A percentile compares a stretch with the other conserved stretches of the same genome.
These are phyloP conservation scores for Drosophila gaucha DNA, from an alignment of 2,888 invertebrate genomes.

Conservation along the genomic window DNA sequence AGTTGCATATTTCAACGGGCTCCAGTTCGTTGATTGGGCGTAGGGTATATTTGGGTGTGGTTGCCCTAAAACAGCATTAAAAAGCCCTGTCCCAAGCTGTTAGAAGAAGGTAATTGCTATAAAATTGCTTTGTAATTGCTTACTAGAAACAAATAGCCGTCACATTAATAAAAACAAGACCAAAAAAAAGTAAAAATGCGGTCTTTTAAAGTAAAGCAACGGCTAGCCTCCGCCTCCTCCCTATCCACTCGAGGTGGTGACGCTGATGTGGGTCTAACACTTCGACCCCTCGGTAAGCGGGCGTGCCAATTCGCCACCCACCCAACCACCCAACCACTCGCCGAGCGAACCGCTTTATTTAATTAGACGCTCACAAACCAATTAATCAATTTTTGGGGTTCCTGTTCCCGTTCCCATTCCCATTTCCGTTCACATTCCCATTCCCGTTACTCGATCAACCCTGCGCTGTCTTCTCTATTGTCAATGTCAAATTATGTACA, in stretches of 20 bases:
- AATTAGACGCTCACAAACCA: slow-evolving; percentile 84
- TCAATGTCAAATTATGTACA: slow-evolving; percentile 82
- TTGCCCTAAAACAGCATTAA: slow-evolving; percentile 58
- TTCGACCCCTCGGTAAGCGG: slow-evolving; percentile 17
- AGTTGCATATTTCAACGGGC: slow-evolving; percentile 68
- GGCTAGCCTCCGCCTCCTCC: slow-evolving; percentile 5
- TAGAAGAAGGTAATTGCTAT: slow-evolving; percentile 75
- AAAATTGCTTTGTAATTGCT: slow-evolving; percentile 78
- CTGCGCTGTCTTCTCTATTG: slow-evolving; percentile 55
- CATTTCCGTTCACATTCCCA: slow-evolving; percentile 7
- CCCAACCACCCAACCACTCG: slow-evolving; percentile 15
- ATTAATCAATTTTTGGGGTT: slow-evolving; percentile 82
- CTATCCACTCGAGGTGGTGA: slow-evolving; percentile 40
- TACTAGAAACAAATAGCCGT: slow-evolving; percentile 78
- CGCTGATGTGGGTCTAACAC: slow-evolving; percentile 59
- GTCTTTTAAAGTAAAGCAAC: slow-evolving; percentile 55
- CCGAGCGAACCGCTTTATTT: slow-evolving; percentile 75
- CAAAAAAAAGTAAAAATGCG: slow-evolving; percentile 58
- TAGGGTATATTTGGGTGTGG: slow-evolving; percentile 44
- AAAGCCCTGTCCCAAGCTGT: slow-evolving; percentile 72
- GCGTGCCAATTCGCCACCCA: slow-evolving; percentile 11
- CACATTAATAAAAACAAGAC: slow-evolving; percentile 70
- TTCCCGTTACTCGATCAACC: slow-evolving; percentile 30
- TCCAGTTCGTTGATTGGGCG: slow-evolving; percentile 25
- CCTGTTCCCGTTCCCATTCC: slow-evolving; percentile 20